These are phyloP conservation scores for Plagiodera versicolora DNA, from an alignment of 2,888 invertebrate genomes.

Conservation along the genomic window DNA sequence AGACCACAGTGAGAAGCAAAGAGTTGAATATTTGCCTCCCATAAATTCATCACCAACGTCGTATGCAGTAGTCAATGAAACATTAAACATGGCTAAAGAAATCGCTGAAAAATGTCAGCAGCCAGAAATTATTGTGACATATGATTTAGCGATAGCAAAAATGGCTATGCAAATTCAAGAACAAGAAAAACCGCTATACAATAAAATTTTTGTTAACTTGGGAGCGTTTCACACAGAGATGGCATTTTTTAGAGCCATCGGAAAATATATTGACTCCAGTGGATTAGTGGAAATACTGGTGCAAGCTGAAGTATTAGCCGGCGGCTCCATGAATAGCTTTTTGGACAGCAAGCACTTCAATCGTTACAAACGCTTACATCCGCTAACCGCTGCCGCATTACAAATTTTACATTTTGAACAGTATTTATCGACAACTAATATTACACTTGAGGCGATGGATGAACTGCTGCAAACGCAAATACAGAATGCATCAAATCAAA, in stretches of 20 bases:
- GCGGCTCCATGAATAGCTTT: constrained; percentile 43
- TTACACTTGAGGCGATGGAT: constrained; percentile 14
- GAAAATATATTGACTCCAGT: constrained; percentile 44
- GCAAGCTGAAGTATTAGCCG: constrained; percentile 41
- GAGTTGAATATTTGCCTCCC: constrained; percentile 16
- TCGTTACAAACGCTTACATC: constrained; percentile 15
- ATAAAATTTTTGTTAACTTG: constrained; percentile 33
- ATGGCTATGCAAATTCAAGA: constrained; percentile 40
- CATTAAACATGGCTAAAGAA: constrained; percentile 10
- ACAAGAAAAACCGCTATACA: constrained; percentile 36
- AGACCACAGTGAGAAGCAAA: constrained; percentile 18
- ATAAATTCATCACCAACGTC: constrained; percentile 18
- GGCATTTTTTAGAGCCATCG: constrained; percentile 43
- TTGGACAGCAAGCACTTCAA: constrained; percentile 39
- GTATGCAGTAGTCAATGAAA: constrained; percentile 20
- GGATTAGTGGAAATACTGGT: constrained; percentile 43
- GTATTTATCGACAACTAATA: constrained; percentile 18
- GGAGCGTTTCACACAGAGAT: constrained; percentile 20
- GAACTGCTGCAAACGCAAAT: constrained; percentile 20
- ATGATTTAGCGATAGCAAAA: constrained; percentile 42
- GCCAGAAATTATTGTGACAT: constrained; percentile 7
- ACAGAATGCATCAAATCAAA: constrained; percentile 17
- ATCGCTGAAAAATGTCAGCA: constrained; percentile 18
- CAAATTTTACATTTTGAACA: constrained; percentile 21
- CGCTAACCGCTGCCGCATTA: constrained; percentile 15